Conservation (phyloP, 2,113 vertebrate genomes). For the Pangasianodon gigas region DNA sequence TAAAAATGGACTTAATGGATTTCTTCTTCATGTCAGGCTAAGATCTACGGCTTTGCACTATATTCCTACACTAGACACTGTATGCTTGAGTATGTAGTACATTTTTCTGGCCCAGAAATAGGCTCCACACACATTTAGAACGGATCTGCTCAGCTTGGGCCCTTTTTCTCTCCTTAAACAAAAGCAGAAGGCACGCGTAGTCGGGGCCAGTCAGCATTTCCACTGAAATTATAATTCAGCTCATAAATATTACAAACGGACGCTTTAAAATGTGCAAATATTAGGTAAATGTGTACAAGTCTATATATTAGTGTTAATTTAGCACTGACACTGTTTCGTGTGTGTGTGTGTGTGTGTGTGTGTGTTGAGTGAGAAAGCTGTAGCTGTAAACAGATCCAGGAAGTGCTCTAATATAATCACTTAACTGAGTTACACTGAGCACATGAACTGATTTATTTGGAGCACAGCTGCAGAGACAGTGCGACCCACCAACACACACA, state of each 20-base stretch:
- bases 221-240: not conserved
- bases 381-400: not conserved
- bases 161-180: not conserved
- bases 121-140: not conserved
- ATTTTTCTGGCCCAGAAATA: not conserved
- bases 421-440: not conserved
- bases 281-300: not conserved
- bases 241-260: not conserved
- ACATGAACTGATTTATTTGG: not conserved
- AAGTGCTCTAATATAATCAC: not conserved
- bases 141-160: not conserved
- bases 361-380: not conserved
- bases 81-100: not conserved
- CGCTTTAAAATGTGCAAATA: not conserved
- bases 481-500: not conserved
- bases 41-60: not conserved
- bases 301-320: not conserved
- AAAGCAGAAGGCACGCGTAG: not conserved
- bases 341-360: not conserved
- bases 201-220: not conserved
- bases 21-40: not conserved
- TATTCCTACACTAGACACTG: not conserved
- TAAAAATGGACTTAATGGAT: not conserved
- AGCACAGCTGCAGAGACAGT: not conserved
- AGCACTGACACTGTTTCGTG: not conserved